Percentiles rank a stretch among this genome's conserved stretches.
Evolutionary conservation across 1,140 invertebrate genomes (phyloP).

Genomic region (Marisa cornuarietis): DNA sequence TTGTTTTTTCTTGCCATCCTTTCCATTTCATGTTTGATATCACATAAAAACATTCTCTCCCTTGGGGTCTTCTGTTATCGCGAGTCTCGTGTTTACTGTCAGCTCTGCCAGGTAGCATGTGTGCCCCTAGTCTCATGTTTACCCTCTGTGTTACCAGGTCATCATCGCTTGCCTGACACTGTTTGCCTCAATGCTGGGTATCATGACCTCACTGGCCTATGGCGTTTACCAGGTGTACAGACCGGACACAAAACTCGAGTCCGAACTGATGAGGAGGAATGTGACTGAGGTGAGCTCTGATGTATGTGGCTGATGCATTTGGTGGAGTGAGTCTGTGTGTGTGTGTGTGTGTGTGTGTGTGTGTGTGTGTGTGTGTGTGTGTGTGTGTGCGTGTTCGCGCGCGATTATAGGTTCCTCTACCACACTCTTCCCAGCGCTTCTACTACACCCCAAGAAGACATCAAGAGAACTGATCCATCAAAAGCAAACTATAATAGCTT

Average conservation of each 20-base stretch:
- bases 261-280: constrained; percentile 12
- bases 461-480: no score
- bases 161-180: constrained; percentile 48
- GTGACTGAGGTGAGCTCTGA: constrained; percentile 14
- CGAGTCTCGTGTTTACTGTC: not conserved
- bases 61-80: not conserved
- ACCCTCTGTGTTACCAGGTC: constrained; percentile 32
- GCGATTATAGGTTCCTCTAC: not conserved
- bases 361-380: not conserved
- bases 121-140: not conserved
- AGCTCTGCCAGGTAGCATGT: not conserved
- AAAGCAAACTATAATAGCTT: no score
- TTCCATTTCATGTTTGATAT: not conserved
- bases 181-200: constrained; percentile 53
- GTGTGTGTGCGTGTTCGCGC: no score
- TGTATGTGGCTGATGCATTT: not conserved
- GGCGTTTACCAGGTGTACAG: constrained; percentile 45
- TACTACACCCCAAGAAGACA: no score
- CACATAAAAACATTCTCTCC: not conserved
- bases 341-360: not conserved
- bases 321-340: not conserved
- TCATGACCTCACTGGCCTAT: constrained; percentile 52
- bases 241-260: not conserved
- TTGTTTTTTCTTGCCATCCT: not conserved
- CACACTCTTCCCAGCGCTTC: no score